Percentiles rank a stretch among this genome's conserved stretches.
These are phyloP conservation scores for Leptobrachium leishanense DNA, from an alignment of 2,113 vertebrate genomes.

Conservation along the genomic window DNA sequence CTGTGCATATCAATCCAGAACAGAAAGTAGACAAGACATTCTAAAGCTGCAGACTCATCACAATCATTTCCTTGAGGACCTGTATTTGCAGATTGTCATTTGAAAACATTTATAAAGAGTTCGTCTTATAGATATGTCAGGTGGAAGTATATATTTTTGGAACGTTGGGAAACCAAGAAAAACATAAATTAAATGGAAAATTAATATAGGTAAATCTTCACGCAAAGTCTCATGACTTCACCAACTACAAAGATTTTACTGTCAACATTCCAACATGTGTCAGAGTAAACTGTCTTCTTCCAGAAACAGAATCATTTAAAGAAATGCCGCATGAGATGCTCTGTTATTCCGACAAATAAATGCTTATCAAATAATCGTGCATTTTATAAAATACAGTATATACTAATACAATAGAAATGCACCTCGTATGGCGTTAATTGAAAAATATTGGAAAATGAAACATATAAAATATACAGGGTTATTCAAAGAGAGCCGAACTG, in stretches of 20 bases:
- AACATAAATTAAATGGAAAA: neutral
- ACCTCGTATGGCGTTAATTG: too few relatives aligned
- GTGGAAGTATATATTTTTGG: constrained; percentile 4
- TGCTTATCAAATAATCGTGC: too few relatives aligned
- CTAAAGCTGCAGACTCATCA: constrained; percentile 18
- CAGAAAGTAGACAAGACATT: constrained; percentile 1
- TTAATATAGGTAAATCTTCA: neutral
- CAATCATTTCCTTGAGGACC: constrained; percentile 17
- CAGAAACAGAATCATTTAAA: too few relatives aligned
- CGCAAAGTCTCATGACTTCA: neutral
- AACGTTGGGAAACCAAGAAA: neutral
- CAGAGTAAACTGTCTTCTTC: too few relatives aligned
- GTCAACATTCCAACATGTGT: too few relatives aligned
- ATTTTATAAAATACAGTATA: too few relatives aligned
- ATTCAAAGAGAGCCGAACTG: too few relatives aligned
- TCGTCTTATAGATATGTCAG: neutral
- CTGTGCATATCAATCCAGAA: constrained; percentile 11
- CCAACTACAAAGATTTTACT: neutral
- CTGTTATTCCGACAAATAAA: too few relatives aligned
- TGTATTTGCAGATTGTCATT: constrained; percentile 6
- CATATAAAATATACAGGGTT: too few relatives aligned
- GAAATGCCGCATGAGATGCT: too few relatives aligned
- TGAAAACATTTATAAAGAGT: constrained; percentile 15
- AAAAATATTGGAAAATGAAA: too few relatives aligned
- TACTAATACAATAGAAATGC: too few relatives aligned